These are phyloP conservation scores for Mizuhopecten yessoensis DNA, from an alignment of 1,140 invertebrate genomes.

Conservation along the genomic window DNA sequence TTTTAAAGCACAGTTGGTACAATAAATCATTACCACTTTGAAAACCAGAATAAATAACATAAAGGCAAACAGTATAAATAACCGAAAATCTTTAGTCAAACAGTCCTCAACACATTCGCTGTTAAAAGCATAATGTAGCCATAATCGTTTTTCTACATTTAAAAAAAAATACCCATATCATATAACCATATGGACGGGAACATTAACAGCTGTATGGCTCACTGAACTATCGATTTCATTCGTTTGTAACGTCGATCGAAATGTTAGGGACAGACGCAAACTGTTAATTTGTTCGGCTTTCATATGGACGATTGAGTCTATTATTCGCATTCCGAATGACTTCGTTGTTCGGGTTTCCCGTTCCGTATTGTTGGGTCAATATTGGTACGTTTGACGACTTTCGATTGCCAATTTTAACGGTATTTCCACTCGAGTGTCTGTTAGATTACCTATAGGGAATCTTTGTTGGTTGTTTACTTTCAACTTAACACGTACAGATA, in stretches of 20 bases:
- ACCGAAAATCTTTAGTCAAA: constrained; percentile 19
- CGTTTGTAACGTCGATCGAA: background rate
- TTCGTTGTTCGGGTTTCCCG: constrained; percentile 10
- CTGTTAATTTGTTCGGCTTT: background rate
- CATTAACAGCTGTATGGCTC: background rate
- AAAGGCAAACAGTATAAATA: background rate
- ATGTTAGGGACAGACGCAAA: background rate
- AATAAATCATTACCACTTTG: constrained; percentile 12
- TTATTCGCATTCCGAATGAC: constrained; percentile 12
- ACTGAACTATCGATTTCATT: background rate
- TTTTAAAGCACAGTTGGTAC: background rate
- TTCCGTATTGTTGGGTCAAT: background rate
- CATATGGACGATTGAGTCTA: constrained; percentile 31
- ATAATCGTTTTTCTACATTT: background rate
- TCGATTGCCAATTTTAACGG: constrained; percentile 5
- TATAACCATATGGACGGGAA: background rate
- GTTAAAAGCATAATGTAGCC: background rate
- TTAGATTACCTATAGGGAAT: background rate
- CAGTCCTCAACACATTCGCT: background rate
- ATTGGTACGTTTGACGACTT: constrained; percentile 3
- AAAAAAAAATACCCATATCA: background rate
- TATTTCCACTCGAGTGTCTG: background rate
- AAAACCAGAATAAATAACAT: background rate
- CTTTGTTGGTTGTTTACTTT: constrained; percentile 2
- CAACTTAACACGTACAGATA: background rate